Base-by-base conservation (phyloP, 2,113 vertebrate genomes). In the Neodontobutis hainanensis region DNA sequence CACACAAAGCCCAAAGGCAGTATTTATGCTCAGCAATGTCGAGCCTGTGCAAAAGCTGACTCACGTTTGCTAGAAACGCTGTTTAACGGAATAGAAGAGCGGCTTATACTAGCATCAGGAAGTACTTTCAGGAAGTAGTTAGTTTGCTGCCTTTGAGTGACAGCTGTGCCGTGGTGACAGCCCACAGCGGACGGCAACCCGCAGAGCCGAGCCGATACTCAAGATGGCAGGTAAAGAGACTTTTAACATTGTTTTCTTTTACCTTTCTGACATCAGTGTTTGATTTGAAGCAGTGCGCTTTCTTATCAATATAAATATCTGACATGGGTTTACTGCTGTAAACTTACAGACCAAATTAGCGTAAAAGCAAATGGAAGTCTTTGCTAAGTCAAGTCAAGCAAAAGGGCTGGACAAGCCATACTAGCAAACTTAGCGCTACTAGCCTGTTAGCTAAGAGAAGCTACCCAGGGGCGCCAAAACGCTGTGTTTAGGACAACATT, bases 201-300 rank as follows among this genome's bases (percentile, higher is more conserved):
- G 78, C 85, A 78, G 78, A 90, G 86, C 83, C 75, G 82, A 88
- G 85, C 78, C 81, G 82, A 88, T 53, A 82, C 83, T 88, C 92
- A 94, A 95, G 92, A 95, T 95, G 94, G 94, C 92, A 87, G 89
- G 92, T 88, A 78, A 87, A 64, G 77, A 66, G 53, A 85, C 86
- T 82, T 84, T 36, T 72, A 82, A 80, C 42, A 65, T 3, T 84
- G 8, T 69, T 72, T 78, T 80, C 16, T 78, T 64, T 4, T 6
- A 3, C 58, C 68, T 6, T 81, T 55, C 50, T 34, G 8, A 44
- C 5, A 8, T 7, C 15, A 5, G 46, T 19, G 32, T 4, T 6
- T 45, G 11, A 11, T 0, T 8, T 2, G 0, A 4, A 0, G 1
- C 34, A 47, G 4, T 5, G 11, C 2, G 6, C 6, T 0, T 0